Percentiles rank a stretch among this genome's conserved stretches.
phyloP scores from a whole-genome alignment of 1,140 invertebrate species.

The Bathynomus jamesi region DNA sequence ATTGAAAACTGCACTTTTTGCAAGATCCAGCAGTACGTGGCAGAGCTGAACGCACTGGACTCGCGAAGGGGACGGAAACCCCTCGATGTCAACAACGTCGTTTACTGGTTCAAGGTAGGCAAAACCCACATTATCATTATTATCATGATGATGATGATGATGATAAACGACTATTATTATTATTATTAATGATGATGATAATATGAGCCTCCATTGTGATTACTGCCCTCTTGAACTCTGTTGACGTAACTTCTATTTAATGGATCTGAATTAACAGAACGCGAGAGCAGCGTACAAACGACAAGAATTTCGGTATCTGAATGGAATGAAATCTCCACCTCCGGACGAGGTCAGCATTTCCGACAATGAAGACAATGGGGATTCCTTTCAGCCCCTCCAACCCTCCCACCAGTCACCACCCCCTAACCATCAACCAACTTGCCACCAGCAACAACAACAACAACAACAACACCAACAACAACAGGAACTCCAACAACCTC shows the following conservation, averaged over 20 bases:
- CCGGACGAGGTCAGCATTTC: slow-evolving; percentile 39
- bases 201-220: no score
- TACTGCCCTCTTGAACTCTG: no score
- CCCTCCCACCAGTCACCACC: neutral
- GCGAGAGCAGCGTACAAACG: slow-evolving; percentile 89
- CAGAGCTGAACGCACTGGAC: slow-evolving; percentile 83
- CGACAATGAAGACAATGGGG: slow-evolving; percentile 23
- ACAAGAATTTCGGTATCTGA: slow-evolving; percentile 41
- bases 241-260: no score
- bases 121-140: neutral
- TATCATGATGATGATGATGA: neutral
- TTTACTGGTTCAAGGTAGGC: slow-evolving; percentile 87
- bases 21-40: slow-evolving; percentile 88
- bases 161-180: neutral
- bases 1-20: slow-evolving; percentile 37
- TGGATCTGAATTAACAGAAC: no score
- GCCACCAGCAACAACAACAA: slow-evolving; percentile 16
- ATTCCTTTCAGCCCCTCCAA: slow-evolving; percentile 1
- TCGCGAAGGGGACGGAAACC: slow-evolving; percentile 85
- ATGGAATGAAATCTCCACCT: slow-evolving; percentile 31
- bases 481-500: slow-evolving; percentile 25
- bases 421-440: slow-evolving; percentile 22
- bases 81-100: slow-evolving; percentile 92
- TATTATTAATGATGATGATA: no score
- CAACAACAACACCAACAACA: slow-evolving; percentile 23